A percentile compares a stretch with the other conserved stretches of the same genome.
These are phyloP conservation scores for Vanessa atalanta DNA, from an alignment of 1,140 invertebrate species.

Conservation along the genomic window DNA sequence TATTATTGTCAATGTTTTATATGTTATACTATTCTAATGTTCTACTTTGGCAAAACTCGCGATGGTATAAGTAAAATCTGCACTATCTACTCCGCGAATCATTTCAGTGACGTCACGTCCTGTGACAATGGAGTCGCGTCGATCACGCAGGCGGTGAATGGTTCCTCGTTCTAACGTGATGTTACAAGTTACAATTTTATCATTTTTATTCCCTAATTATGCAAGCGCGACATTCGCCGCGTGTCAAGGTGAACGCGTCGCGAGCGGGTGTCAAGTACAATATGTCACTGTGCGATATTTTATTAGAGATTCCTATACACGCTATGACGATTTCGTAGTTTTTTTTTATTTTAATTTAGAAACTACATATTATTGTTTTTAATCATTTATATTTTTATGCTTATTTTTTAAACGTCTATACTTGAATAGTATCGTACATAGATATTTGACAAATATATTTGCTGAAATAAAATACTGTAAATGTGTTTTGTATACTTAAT, in stretches of 20 bases:
- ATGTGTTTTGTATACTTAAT: too few relatives aligned
- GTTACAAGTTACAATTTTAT: slow-evolving; percentile 51
- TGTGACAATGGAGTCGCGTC: slow-evolving; percentile 28
- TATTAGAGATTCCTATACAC: background rate
- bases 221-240: slow-evolving; percentile 57
- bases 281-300: slow-evolving; percentile 40
- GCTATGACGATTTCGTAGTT: background rate
- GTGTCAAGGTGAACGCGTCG: slow-evolving; percentile 60
- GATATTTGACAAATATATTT: too few relatives aligned
- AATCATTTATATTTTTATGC: too few relatives aligned
- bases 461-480: too few relatives aligned
- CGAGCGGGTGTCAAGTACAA: slow-evolving; percentile 33
- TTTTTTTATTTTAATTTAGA: background rate
- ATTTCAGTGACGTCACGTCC: background rate
- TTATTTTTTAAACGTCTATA: too few relatives aligned
- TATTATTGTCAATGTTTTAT: too few relatives aligned
- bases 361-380: too few relatives aligned
- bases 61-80: too few relatives aligned
- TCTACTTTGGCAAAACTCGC: too few relatives aligned
- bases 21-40: too few relatives aligned
- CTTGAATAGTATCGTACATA: too few relatives aligned
- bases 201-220: slow-evolving; percentile 54
- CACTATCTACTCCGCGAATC: too few relatives aligned
- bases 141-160: slow-evolving; percentile 46
- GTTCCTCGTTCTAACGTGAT: slow-evolving; percentile 32